Percentiles rank a stretch among this genome's conserved stretches.
Evolutionary conservation across 1,140 invertebrate genomes (phyloP).

Genomic region (Papilio aristodemus): DNA sequence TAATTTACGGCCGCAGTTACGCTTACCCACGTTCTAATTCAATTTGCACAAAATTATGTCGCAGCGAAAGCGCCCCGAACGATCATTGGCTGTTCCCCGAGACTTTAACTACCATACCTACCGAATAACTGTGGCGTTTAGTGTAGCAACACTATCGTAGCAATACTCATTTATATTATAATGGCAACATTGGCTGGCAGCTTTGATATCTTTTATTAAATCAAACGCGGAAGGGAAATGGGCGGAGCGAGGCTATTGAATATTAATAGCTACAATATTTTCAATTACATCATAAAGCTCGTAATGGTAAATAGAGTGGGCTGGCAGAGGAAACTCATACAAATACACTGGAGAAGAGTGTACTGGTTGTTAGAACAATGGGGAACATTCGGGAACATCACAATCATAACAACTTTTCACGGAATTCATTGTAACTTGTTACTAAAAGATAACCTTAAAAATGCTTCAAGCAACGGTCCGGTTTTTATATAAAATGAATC

Average conservation of each 20-base stretch:
- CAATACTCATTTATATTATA: conserved; percentile 14
- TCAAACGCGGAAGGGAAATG: conserved; percentile 1
- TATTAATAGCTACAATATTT: conserved; percentile 1
- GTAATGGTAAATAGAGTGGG: conserved; percentile 10
- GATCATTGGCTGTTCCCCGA: neutral
- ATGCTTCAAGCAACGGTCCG: too few relatives aligned
- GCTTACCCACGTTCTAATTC: neutral
- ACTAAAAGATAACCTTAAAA: too few relatives aligned
- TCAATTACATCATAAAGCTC: conserved; percentile 11
- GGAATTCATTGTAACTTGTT: too few relatives aligned
- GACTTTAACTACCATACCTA: neutral
- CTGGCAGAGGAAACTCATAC: neutral
- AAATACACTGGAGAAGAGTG: neutral
- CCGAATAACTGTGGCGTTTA: neutral
- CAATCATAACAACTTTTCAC: too few relatives aligned
- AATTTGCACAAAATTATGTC: conserved; percentile 2
- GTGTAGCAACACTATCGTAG: neutral
- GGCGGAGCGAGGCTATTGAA: conserved; percentile 8
- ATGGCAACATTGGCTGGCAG: conserved; percentile 10
- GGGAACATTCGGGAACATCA: too few relatives aligned
- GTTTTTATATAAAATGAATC: too few relatives aligned
- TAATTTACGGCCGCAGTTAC: conserved; percentile 11
- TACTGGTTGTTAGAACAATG: neutral
- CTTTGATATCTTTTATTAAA: conserved; percentile 22
- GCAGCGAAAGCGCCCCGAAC: neutral